A percentile compares a stretch with the other conserved stretches of the same genome.
Conservation (phyloP, 1,140 invertebrate genomes). For the Oncopeltus fasciatus region DNA sequence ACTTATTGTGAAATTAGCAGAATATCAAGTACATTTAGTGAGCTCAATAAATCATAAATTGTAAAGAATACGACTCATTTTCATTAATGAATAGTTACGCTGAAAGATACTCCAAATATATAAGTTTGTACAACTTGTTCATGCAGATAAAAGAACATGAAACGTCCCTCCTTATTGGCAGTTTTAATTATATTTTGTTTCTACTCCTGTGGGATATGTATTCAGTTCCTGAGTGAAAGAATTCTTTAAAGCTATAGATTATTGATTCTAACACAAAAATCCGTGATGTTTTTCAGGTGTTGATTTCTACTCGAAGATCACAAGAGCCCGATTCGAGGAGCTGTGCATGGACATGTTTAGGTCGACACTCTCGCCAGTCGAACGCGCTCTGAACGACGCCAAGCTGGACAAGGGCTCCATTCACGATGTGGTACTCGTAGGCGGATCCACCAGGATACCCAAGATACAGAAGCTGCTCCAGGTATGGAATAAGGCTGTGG, state of each 20-base stretch:
- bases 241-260: background rate
- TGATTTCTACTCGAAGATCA: conserved; percentile 58
- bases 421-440: conserved; percentile 55
- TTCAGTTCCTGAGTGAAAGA: background rate
- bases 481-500: too few species aligned
- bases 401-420: conserved; percentile 49
- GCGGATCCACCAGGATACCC: conserved; percentile 49
- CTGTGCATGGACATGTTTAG: conserved; percentile 64
- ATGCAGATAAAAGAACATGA: too few species aligned
- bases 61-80: too few species aligned
- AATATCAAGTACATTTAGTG: too few species aligned
- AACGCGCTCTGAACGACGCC: conserved; percentile 48
- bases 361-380: conserved; percentile 37
- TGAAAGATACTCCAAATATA: too few species aligned
- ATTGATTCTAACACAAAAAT: background rate
- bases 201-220: too few species aligned
- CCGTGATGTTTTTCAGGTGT: conserved; percentile 29
- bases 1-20: too few species aligned
- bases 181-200: too few species aligned
- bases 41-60: too few species aligned
- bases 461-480: conserved; percentile 36
- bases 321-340: conserved; percentile 64
- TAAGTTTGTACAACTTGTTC: too few species aligned
- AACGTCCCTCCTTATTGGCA: too few species aligned
- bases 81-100: too few species aligned